Conservation (phyloP, 2,113 vertebrate species). For the Onychorhynchus coronatus region DNA sequence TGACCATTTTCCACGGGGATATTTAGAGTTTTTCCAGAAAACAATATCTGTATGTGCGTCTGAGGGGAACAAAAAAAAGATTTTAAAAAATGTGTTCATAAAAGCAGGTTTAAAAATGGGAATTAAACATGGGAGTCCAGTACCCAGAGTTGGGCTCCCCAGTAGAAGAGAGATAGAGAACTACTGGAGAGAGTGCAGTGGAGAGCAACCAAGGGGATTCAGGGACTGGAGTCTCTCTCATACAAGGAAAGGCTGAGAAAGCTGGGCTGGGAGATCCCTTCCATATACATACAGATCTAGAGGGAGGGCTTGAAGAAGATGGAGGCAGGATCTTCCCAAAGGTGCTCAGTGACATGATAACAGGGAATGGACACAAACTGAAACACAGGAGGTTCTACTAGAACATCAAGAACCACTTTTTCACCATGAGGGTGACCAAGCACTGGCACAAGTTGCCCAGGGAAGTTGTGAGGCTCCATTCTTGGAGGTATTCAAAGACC, state of each 20-base stretch:
- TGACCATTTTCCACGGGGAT: neutral
- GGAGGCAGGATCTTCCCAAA: neutral
- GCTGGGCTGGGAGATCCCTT: neutral
- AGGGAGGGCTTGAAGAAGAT: neutral
- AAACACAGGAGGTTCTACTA: neutral
- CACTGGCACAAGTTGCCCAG: neutral
- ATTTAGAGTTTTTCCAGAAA: neutral
- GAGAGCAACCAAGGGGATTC: neutral
- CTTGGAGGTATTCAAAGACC: neutral
- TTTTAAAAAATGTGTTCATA: neutral
- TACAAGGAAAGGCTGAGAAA: neutral
- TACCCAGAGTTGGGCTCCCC: neutral
- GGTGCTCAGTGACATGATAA: neutral
- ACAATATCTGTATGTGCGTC: fast-evolving
- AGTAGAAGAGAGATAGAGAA: neutral
- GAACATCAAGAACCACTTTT: neutral
- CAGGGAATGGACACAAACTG: neutral
- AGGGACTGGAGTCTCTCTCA: neutral
- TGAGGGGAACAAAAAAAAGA: too few relatives aligned
- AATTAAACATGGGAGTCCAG: neutral
- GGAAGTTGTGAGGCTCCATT: neutral
- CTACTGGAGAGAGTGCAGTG: neutral
- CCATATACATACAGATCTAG: neutral
- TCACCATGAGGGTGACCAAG: too few relatives aligned
- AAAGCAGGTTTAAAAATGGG: neutral